Conservation (phyloP, 2,888 invertebrate genomes). For the Platycnemis pennipes region DNA sequence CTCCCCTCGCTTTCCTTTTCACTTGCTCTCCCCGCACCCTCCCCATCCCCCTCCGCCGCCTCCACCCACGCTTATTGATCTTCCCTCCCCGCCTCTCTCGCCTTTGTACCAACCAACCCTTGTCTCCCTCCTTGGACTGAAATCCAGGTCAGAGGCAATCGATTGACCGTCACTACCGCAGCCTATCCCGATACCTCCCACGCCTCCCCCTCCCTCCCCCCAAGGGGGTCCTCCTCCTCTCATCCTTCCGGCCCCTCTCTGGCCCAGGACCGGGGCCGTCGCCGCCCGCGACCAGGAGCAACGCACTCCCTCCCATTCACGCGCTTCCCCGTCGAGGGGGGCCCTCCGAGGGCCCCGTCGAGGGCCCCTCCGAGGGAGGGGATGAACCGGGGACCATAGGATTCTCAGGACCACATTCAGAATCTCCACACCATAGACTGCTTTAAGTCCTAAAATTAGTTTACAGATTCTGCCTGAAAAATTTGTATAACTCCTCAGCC, state of each 20-base stretch:
- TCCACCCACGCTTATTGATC: not conserved
- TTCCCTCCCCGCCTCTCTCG: not conserved
- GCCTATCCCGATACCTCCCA: constrained; percentile 24
- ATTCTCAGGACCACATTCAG: too few relatives aligned
- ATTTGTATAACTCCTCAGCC: too few relatives aligned
- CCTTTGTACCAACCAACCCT: constrained; percentile 7
- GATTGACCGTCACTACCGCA: constrained; percentile 47
- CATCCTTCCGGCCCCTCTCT: not conserved
- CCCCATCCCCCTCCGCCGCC: not conserved
- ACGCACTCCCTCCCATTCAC: too few relatives aligned
- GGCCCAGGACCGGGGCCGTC: too few relatives aligned
- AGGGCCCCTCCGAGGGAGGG: too few relatives aligned
- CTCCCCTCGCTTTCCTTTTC: not conserved
- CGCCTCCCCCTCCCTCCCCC: not conserved
- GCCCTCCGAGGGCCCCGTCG: too few relatives aligned
- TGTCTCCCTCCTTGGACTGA: constrained; percentile 29
- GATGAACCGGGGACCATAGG: too few relatives aligned
- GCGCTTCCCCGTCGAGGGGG: too few relatives aligned
- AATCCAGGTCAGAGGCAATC: constrained; percentile 55
- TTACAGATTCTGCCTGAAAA: too few relatives aligned
- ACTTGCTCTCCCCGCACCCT: not conserved
- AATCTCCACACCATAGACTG: too few relatives aligned
- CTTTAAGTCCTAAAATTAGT: too few relatives aligned
- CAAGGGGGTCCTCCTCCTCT: not conserved
- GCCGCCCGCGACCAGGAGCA: too few relatives aligned